Evolutionary conservation across 2,797 vertebrate species (phyloP), one percentile per base, ranked within the genome.

Genomic region (Lophotriccus pileatus): DNA sequence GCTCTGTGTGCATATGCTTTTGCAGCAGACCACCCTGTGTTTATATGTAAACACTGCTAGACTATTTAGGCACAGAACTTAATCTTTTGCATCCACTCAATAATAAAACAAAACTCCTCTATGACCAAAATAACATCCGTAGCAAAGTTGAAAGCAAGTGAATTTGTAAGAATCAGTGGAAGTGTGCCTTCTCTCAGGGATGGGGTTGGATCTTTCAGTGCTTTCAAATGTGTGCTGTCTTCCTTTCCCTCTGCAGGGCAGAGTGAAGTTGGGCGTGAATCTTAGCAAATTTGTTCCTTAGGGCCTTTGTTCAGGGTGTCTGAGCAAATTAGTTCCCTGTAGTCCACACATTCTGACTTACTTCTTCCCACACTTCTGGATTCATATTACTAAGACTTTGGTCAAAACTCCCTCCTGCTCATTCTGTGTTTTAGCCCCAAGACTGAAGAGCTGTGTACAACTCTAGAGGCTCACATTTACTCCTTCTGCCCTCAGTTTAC

Each of bases 21-120:
- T 95, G 89, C 73, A 87, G 88, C 88, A 95, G 96, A 93, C 95
- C 84, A 93, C 96, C 86, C 93, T 96, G 90, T 97, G 92, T 97
- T 97, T 97, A 93, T 92, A 53, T 95, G 78, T 97, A 96, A 97
- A 97, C 86, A 95, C 78, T 95, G 87, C 30, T 52, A 90, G 92
- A 87, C 88, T 97, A 94, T 96, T 95, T 95, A 92, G 76, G 90
- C 90, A 90, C 81, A 87, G 50, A 78, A 89, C 84, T 93, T 95
- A 88, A 95, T 96, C 94, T 90, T 93, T 87, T 93, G 72, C 95
- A 93, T 94, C 88, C 68, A 50, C 64, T 95, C 84, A 77, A 7
- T 96, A 92, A 90, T 73, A 22, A 90, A 88, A 77, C 6, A 6
- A 72, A 85, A 60, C 78, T 89, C 62, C 64, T 93, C 70, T 64